These are phyloP conservation scores for Oryzias celebensis DNA, from an alignment of 2,113 vertebrate genomes.

Conservation along the genomic window DNA sequence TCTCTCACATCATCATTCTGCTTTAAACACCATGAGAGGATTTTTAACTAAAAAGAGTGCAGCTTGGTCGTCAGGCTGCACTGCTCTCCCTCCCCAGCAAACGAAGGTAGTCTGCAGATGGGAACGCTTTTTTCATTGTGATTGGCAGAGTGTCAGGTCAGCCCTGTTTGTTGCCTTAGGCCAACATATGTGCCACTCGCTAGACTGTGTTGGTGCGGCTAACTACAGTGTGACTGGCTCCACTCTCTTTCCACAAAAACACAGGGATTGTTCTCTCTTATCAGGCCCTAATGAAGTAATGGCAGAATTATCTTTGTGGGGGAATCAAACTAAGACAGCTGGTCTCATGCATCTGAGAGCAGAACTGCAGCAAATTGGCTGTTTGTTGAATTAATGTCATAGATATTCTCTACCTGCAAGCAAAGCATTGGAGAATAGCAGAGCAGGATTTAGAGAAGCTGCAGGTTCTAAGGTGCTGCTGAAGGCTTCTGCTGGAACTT, in stretches of 20 bases:
- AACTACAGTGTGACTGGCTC: constrained; percentile 60
- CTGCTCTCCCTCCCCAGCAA: constrained; percentile 1
- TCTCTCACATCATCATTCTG: not conserved
- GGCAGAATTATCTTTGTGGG: constrained; percentile 18
- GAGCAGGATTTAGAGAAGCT: too few relatives aligned
- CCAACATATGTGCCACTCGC: constrained; percentile 39
- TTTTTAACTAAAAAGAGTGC: not conserved
- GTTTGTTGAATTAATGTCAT: not conserved
- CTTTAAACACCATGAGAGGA: constrained; percentile 19
- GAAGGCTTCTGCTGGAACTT: too few relatives aligned
- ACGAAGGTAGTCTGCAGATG: constrained; percentile 5
- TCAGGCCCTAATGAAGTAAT: constrained; percentile 23
- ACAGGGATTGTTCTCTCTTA: constrained; percentile 6
- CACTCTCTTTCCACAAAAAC: constrained; percentile 19
- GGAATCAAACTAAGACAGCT: constrained; percentile 14
- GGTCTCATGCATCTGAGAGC: not conserved
- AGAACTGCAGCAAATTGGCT: not conserved
- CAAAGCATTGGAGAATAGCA: too few relatives aligned
- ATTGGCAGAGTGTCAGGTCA: constrained; percentile 49
- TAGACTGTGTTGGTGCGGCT: constrained; percentile 35
- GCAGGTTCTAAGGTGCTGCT: too few relatives aligned
- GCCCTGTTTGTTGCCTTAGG: constrained; percentile 22
- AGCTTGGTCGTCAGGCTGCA: not conserved
- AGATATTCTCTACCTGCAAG: not conserved
- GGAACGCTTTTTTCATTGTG: constrained; percentile 20